Evolutionary conservation across 1,140 invertebrate species (phyloP).

Genomic region (Antheraea pernyi): DNA sequence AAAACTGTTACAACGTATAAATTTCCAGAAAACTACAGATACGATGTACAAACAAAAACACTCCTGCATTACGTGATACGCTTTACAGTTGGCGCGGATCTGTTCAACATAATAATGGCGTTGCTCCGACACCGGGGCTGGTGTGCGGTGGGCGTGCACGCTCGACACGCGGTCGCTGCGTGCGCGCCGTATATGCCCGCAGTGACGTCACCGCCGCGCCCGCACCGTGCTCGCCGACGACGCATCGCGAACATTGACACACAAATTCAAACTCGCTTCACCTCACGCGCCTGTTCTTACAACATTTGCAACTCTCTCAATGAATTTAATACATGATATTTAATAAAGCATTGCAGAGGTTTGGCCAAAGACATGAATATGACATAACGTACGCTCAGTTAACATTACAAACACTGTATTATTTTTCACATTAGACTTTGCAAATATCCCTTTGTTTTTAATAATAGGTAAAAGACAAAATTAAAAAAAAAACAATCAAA

Average conservation of each 20-base stretch:
- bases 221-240: conserved; percentile 20
- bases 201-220: conserved; percentile 57
- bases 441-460: too few relatives aligned
- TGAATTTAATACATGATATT: neutral
- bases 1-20: neutral
- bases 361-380: too few relatives aligned
- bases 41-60: conserved; percentile 1
- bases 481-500: too few relatives aligned
- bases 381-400: too few relatives aligned
- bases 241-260: conserved; percentile 32
- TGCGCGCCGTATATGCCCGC: conserved; percentile 26
- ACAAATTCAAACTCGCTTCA: conserved; percentile 16
- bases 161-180: conserved; percentile 50
- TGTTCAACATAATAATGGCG: neutral
- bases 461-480: too few relatives aligned
- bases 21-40: neutral
- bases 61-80: neutral
- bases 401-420: too few relatives aligned
- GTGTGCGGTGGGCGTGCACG: conserved; percentile 46
- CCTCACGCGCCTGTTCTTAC: neutral
- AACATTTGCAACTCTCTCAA: neutral
- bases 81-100: neutral
- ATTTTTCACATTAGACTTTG: too few relatives aligned
- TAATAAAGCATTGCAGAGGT: too few relatives aligned
- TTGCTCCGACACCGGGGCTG: neutral